Conservation (phyloP, 2,888 invertebrate species). For the Odontocolon sp. region DNA sequence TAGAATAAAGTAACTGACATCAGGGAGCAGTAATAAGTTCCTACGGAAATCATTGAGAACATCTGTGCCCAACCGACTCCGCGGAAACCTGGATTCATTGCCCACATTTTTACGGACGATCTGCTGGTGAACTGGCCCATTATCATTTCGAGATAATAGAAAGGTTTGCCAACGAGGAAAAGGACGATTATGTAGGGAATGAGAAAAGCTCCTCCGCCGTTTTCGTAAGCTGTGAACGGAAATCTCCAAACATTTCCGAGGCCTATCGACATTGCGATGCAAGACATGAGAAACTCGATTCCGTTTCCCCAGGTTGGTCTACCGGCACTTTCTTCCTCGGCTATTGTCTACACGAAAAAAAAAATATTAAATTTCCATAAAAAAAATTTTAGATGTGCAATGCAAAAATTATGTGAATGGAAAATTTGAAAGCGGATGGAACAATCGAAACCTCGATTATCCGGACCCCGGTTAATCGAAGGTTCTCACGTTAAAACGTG, state of each 20-base stretch:
- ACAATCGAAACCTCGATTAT: too few species aligned
- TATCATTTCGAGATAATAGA: slow-evolving; percentile 93
- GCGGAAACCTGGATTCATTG: slow-evolving; percentile 87
- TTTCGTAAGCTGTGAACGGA: slow-evolving; percentile 86
- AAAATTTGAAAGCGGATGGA: too few species aligned
- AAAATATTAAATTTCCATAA: background rate
- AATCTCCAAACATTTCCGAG: slow-evolving; percentile 87
- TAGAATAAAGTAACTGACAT: slow-evolving; percentile 82
- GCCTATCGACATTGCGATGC: slow-evolving; percentile 86
- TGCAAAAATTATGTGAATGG: too few species aligned
- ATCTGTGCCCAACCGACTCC: slow-evolving; percentile 84
- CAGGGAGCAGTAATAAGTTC: slow-evolving; percentile 82
- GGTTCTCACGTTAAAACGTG: too few species aligned
- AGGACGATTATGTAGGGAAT: slow-evolving; percentile 86
- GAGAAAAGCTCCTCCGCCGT: slow-evolving; percentile 87
- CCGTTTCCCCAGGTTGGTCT: slow-evolving; percentile 83
- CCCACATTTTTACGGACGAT: slow-evolving; percentile 90
- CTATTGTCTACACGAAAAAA: slow-evolving; percentile 39
- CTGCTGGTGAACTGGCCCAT: slow-evolving; percentile 92
- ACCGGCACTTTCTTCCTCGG: slow-evolving; percentile 51
- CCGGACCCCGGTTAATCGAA: too few species aligned
- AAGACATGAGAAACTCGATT: slow-evolving; percentile 86
- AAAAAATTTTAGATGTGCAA: background rate
- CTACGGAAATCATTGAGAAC: slow-evolving; percentile 79
- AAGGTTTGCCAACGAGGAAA: slow-evolving; percentile 87